Percentiles rank a stretch among this genome's conserved stretches.
phyloP scores from a whole-genome alignment of 2,888 invertebrate species.

The Apodemia zela region DNA sequence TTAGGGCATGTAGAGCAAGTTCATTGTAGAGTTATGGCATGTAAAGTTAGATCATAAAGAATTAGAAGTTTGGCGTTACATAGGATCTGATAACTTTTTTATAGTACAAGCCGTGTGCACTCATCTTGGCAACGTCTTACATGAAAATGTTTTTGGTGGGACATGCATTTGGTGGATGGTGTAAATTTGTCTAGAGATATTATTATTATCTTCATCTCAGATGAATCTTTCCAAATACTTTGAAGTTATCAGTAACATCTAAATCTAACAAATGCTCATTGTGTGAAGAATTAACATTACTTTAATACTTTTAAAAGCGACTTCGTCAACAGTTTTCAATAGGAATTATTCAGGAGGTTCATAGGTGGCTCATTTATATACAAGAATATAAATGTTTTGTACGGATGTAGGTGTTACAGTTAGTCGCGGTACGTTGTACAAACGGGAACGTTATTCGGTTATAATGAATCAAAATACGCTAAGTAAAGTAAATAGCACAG shows the following conservation, averaged over 20 bases:
- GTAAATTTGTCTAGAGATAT: no score
- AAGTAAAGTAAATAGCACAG: slow-evolving; percentile 38
- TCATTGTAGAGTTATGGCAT: no score
- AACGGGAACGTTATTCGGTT: slow-evolving; percentile 6
- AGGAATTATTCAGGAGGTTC: slow-evolving; percentile 60
- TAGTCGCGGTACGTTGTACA: background rate
- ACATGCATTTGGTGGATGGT: no score
- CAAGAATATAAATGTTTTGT: slow-evolving; percentile 36
- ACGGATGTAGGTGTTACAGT: slow-evolving; percentile 6
- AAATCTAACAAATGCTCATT: background rate
- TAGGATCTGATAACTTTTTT: no score
- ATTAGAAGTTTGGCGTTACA: no score
- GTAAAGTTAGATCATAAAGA: no score
- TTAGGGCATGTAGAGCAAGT: no score
- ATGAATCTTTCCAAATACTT: background rate
- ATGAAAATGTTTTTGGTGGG: no score
- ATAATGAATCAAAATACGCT: slow-evolving; percentile 61
- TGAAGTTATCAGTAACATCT: background rate
- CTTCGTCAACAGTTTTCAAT: slow-evolving; percentile 41
- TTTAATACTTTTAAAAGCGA: background rate
- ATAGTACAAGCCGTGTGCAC: no score
- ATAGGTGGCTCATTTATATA: slow-evolving; percentile 59
- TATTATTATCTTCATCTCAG: no score
- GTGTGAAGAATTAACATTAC: background rate
- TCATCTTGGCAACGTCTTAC: no score